Conservation (phyloP, 2,888 invertebrate genomes). For the Drosophila limbata region DNA sequence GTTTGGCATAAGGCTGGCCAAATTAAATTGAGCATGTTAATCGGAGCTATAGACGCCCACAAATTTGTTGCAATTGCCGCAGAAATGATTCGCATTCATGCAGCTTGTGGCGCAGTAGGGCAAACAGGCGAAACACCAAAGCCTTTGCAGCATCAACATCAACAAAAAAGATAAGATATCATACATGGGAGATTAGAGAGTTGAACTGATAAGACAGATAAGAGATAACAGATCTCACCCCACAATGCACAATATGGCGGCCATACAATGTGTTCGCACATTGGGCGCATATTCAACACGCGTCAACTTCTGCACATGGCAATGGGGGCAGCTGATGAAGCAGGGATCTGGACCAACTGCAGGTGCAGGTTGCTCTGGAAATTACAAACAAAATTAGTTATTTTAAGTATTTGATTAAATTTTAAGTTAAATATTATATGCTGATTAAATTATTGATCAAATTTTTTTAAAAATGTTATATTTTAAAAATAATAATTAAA, state of each 20-base stretch:
- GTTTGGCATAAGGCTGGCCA: not conserved
- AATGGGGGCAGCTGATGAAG: slow-evolving; percentile 80
- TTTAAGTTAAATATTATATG: not conserved
- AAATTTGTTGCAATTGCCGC: slow-evolving; percentile 87
- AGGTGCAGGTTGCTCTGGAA: slow-evolving; percentile 67
- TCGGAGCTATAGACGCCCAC: slow-evolving; percentile 86
- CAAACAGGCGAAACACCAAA: slow-evolving; percentile 87
- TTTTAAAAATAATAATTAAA: not conserved
- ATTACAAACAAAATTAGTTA: not conserved
- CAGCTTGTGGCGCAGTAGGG: slow-evolving; percentile 87
- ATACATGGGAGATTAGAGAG: not conserved
- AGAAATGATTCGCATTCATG: slow-evolving; percentile 87
- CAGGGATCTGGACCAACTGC: slow-evolving; percentile 81
- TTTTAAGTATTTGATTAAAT: not conserved
- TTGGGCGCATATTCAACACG: slow-evolving; percentile 82
- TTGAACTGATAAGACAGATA: not conserved
- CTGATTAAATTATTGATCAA: too few species aligned
- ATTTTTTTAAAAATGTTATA: not conserved
- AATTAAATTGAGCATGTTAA: slow-evolving; percentile 29
- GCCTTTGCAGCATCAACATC: slow-evolving; percentile 39
- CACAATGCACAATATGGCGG: slow-evolving; percentile 81
- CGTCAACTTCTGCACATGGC: slow-evolving; percentile 80
- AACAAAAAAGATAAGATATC: slow-evolving; percentile 49
- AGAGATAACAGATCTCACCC: slow-evolving; percentile 74
- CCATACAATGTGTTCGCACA: slow-evolving; percentile 81